Evolutionary conservation across 2,888 invertebrate genomes (phyloP).

Genomic region (Halocaridina rubra): DNA sequence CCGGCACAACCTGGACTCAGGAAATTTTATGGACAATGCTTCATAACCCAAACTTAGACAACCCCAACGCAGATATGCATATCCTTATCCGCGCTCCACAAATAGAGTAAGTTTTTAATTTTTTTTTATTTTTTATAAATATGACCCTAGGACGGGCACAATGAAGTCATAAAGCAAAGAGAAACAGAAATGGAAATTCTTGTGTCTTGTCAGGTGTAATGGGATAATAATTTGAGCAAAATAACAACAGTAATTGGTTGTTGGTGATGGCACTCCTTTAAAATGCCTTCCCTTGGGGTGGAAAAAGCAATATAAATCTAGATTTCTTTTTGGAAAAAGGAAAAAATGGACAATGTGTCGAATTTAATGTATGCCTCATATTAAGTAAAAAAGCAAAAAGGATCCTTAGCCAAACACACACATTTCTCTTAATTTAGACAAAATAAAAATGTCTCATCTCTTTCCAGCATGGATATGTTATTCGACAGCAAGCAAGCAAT

Average conservation of each 20-base stretch:
- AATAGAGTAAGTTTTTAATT: neutral
- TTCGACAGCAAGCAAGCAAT: neutral
- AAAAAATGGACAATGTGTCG: too few relatives aligned
- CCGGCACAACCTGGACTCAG: slow-evolving; percentile 24
- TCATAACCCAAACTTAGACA: slow-evolving; percentile 12
- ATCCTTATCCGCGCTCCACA: neutral
- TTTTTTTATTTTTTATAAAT: neutral
- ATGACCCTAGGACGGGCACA: neutral
- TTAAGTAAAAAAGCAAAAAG: too few relatives aligned
- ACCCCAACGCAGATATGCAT: neutral
- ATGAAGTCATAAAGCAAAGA: too few relatives aligned
- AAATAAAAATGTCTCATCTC: neutral
- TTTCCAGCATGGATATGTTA: neutral
- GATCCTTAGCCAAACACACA: too few relatives aligned
- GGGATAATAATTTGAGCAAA: neutral
- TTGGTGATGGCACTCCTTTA: too few relatives aligned
- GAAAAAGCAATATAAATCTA: too few relatives aligned
- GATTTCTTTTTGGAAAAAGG: too few relatives aligned
- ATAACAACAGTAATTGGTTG: neutral
- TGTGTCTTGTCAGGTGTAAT: neutral
- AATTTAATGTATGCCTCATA: too few relatives aligned
- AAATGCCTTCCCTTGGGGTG: too few relatives aligned
- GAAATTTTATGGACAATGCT: slow-evolving; percentile 21
- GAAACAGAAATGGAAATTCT: too few relatives aligned
- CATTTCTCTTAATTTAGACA: too few relatives aligned